Evolutionary conservation across 2,797 vertebrate genomes (phyloP).

Genomic region (Falco novaeseelandiae): DNA sequence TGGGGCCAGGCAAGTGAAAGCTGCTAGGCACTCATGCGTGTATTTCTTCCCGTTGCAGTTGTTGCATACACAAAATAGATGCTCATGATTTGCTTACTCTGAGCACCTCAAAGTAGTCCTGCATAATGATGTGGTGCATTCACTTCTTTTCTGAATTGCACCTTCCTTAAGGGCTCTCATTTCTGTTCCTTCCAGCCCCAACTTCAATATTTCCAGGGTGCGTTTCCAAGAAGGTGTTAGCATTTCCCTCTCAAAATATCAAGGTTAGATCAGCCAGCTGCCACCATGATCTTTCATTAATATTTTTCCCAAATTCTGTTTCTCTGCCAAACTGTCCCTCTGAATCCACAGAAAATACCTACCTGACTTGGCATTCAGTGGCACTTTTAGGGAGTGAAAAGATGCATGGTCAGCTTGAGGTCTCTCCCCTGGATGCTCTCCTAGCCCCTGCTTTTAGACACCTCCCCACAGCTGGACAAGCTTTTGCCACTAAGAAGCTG

Average conservation of each 20-base stretch:
- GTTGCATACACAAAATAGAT: not conserved
- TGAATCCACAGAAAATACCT: not conserved
- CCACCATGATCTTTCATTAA: not conserved
- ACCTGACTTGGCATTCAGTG: not conserved
- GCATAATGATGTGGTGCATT: not conserved
- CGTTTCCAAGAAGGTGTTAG: not conserved
- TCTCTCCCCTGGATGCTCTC: not conserved
- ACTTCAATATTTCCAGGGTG: not conserved
- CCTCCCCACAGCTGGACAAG: not conserved
- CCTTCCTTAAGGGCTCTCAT: not conserved
- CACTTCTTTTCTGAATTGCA: not conserved
- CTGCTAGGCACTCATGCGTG: rapidly evolving
- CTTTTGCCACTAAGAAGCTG: not conserved
- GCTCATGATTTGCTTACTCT: not conserved
- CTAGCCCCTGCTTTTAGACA: not conserved
- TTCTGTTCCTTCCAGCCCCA: not conserved
- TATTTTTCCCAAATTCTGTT: not conserved
- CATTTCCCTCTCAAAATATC: not conserved
- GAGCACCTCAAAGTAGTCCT: not conserved
- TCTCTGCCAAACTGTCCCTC: not conserved
- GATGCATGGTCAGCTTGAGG: not conserved
- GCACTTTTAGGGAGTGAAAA: not conserved
- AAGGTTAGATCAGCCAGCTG: not conserved
- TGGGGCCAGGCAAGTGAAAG: not conserved
- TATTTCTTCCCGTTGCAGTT: not conserved